Base-by-base conservation (phyloP, 64 coral and sea anemone species). In the Montipora sp. region DNA sequence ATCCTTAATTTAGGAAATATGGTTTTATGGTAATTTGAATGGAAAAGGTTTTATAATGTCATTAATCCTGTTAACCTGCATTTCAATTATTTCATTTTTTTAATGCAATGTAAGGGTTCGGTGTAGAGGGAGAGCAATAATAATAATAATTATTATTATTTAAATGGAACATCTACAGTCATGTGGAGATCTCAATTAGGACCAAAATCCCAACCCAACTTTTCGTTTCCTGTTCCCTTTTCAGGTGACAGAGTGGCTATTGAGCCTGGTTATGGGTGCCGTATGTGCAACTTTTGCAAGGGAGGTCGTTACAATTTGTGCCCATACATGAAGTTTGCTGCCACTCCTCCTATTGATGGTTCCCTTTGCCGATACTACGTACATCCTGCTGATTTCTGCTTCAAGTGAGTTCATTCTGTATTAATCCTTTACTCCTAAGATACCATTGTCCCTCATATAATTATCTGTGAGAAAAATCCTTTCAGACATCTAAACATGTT, bases 321-420 rank as follows among this genome's bases (percentile, higher is more conserved):
- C 80, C 77, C 85, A 59, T 80, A 96, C 11, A 99, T 96, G 92
- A 94, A 73, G 36, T 99, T 96, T 81, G 93, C 91, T 80, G 98
- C 98, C 1, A 99, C 98, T 9, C 98, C 98, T 80, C 98, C 94
- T 7, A 22, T 51, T 48, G 84, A 99, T 96, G 98, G 98, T 8
- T 96, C 94, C 45, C 85, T 99, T 12, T 99, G 94, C 68, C 80
- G 92, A 84, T 90, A 80, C 55, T 99, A 96, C 46, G 80, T 80
- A 2, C 98, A 99, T 89, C 82, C 94, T 18, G 98, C 98, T 12
- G 98, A 99, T 73, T 99, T 99, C 36, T 99, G 98, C 59, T 99
- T 89, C 80, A 99, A 99, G 98, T 99, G 84, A 95, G 94, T 89
- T 63, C 60, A 11, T 12, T 63, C 9, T 6, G 53, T 57, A 57